Evolutionary conservation across 2,113 vertebrate species (phyloP).

Genomic region (Camelus bactrianus): DNA sequence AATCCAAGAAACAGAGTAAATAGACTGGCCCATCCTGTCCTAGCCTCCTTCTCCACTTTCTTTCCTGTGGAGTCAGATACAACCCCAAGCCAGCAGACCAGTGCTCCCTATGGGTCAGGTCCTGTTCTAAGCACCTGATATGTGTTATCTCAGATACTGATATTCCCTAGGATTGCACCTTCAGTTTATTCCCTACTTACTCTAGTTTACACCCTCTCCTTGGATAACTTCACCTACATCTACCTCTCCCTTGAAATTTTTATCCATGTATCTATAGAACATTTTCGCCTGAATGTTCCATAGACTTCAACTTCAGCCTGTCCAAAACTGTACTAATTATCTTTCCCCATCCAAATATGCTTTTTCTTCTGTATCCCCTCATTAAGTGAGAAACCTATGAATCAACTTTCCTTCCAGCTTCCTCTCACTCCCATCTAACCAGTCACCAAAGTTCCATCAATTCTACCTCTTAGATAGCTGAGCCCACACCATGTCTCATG

Average conservation of each 20-base stretch:
- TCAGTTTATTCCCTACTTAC: neutral
- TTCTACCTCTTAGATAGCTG: neutral
- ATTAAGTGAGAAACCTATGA: slow-evolving; percentile 4
- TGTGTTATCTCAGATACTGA: neutral
- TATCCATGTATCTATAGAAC: neutral
- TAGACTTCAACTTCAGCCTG: slow-evolving; percentile 12
- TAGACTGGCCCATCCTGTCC: neutral
- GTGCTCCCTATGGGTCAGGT: neutral
- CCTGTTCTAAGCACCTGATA: neutral
- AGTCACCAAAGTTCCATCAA: neutral
- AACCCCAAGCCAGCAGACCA: neutral
- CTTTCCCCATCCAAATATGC: neutral
- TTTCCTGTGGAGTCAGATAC: neutral
- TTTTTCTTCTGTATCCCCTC: neutral
- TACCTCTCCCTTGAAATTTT: neutral
- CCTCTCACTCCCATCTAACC: neutral
- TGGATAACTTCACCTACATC: neutral
- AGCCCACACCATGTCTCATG: neutral
- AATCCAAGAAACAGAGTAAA: slow-evolving; percentile 27
- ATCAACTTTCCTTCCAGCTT: neutral
- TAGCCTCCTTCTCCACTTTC: neutral
- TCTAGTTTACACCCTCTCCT: neutral
- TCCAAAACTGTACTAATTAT: neutral
- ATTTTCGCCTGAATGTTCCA: neutral
- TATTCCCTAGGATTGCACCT: neutral